Conservation (phyloP, 2,113 vertebrate genomes). For the Bettongia penicillata region DNA sequence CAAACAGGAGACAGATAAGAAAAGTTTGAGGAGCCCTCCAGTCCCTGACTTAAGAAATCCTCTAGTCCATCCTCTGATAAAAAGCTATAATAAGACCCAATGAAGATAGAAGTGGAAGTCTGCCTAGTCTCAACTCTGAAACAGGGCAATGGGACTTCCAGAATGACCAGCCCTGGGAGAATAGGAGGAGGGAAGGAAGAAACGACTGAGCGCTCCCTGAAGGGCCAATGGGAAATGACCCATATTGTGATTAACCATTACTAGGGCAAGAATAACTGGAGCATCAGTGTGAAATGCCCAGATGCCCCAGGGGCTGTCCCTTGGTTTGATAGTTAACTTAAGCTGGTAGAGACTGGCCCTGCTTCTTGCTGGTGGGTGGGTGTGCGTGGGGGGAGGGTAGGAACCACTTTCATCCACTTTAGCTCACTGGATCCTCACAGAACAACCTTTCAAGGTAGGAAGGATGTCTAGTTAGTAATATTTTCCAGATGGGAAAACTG, state of each 20-base stretch:
- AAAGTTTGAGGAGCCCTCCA: neutral
- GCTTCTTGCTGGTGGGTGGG: neutral
- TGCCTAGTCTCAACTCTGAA: neutral
- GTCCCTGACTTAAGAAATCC: neutral
- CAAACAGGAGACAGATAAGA: neutral
- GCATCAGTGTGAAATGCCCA: neutral
- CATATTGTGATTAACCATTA: neutral
- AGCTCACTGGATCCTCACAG: neutral
- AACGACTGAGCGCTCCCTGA: neutral
- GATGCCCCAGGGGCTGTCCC: neutral
- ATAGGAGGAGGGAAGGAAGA: neutral
- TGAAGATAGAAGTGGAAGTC: neutral
- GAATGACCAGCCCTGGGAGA: neutral
- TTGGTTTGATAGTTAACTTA: neutral
- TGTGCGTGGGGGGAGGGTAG: neutral
- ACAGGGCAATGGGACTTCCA: neutral
- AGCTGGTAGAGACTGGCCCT: neutral
- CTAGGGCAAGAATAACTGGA: neutral
- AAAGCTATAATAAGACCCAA: too few species aligned
- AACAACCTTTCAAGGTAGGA: neutral
- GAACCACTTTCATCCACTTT: neutral
- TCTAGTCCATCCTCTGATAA: neutral
- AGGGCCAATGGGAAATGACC: neutral
- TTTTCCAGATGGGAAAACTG: neutral
- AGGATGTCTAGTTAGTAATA: neutral